Conservation (phyloP, 2,113 vertebrate genomes). For the Hypanus sabinus region DNA sequence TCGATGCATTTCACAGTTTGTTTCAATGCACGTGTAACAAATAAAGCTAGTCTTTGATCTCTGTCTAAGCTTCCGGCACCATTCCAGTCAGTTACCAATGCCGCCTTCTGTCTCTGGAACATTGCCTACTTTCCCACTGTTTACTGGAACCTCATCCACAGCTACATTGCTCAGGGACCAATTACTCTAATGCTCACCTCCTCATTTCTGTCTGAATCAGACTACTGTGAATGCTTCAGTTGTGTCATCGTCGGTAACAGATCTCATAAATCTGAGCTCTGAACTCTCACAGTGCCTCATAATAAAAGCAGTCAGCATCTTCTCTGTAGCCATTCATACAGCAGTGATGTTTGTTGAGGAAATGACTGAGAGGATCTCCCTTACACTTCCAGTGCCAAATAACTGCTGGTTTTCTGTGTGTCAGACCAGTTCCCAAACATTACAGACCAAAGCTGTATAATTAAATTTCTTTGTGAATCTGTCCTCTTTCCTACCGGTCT, state of each 20-base stretch:
- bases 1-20: too few relatives aligned
- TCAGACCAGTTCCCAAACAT: neutral
- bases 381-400: neutral
- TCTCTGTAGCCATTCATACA: neutral
- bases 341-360: neutral
- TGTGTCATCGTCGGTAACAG: neutral
- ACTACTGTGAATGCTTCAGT: neutral
- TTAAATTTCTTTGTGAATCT: neutral
- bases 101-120: neutral
- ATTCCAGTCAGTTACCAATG: neutral
- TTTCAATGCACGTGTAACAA: too few relatives aligned
- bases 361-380: neutral
- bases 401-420: neutral
- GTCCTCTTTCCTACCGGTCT: neutral
- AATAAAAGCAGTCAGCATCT: neutral
- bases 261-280: neutral
- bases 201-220: neutral
- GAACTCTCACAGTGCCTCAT: neutral
- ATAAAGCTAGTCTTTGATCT: too few relatives aligned
- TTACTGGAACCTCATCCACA: neutral
- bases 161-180: neutral
- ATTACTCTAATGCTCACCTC: neutral
- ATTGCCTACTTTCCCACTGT: neutral
- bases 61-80: neutral
- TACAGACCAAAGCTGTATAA: neutral